phyloP scores from a whole-genome alignment of 2,113 vertebrate genomes.

The Fukomys damarensis region DNA sequence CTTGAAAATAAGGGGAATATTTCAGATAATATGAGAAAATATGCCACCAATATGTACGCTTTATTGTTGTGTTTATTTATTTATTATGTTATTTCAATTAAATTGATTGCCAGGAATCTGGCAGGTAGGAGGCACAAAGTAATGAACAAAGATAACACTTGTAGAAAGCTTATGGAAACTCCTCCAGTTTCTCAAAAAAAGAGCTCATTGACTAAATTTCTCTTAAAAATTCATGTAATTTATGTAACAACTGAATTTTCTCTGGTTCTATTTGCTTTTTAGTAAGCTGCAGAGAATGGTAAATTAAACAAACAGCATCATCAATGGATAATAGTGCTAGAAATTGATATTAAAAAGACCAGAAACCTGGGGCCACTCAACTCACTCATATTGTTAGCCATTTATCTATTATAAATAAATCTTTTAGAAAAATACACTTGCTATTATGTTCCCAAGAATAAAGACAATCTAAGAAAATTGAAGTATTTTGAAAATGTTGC shows the following conservation, averaged over 20 bases:
- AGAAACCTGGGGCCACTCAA: not conserved
- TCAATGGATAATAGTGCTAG: not conserved
- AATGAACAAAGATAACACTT: not conserved
- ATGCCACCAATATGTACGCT: not conserved
- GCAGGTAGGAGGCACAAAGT: not conserved
- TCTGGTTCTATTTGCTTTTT: not conserved
- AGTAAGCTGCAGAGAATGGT: not conserved
- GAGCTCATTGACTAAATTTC: not conserved
- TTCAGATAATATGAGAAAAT: not conserved
- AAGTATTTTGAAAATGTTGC: conserved; percentile 24
- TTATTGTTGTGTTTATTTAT: not conserved
- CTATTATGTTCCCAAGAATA: not conserved
- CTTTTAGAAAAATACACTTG: conserved; percentile 14
- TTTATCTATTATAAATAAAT: not conserved
- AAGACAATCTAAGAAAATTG: not conserved
- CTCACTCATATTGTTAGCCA: not conserved
- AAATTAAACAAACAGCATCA: not conserved
- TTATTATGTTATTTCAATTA: not conserved
- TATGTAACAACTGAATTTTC: conserved; percentile 7
- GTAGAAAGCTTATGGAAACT: not conserved
- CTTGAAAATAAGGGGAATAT: not conserved
- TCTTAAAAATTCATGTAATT: not conserved
- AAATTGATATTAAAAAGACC: not conserved
- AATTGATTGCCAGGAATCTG: not conserved
- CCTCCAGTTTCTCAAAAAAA: not conserved